Base-by-base conservation (phyloP, 2,113 vertebrate genomes). In the Phyllostomus discolor region DNA sequence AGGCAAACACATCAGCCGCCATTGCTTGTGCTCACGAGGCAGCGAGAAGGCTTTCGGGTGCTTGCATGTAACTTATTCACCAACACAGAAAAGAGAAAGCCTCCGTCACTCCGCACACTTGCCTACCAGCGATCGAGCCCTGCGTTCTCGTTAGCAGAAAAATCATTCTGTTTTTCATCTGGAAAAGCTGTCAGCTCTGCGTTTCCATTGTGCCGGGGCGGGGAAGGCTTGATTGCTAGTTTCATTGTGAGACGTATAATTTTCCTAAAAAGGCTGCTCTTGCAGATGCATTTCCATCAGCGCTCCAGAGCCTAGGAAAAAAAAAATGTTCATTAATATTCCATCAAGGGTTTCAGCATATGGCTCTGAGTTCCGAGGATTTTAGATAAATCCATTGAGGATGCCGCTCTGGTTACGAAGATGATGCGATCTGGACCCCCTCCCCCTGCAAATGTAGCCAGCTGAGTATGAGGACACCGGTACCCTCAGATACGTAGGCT, bases 231-330 rank as follows among this genome's bases (percentile, higher is more conserved):
- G 94, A 89, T 95, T 93, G 24, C 90, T 70, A 52, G 69, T 73
- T 90, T 95, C 91, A 28, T 0, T 80, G 81, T 19, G 31, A 90
- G 69, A 89, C 62, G 26, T 7, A 10, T 41, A n/a, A 91, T 95
- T 95, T 95, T 92, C 88, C 97, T 72, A 62, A 95, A 97, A 95
- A 92, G 87, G 8, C 90, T 64, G 33, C 90, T 95, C 73, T 54
- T 19, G 8, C 87, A 28, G 50, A 88, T 72, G 43, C 38, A 15
- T 93, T 93, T 88, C 92, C 87, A 81, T 84, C 64, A 95, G 50
- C 43, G 87, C n/a, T 79, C 28, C 50, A 70, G 73, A 95, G 69
- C 69, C 28, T 52, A 52, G 78, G 70, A 52, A 50, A 69, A 76
- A 54, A 52, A 69, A 79, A 72, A 22, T 2, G 43, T 52, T 87